Evolutionary conservation across 2,888 invertebrate species (phyloP).

Genomic region (Metopia argyrocephala): DNA sequence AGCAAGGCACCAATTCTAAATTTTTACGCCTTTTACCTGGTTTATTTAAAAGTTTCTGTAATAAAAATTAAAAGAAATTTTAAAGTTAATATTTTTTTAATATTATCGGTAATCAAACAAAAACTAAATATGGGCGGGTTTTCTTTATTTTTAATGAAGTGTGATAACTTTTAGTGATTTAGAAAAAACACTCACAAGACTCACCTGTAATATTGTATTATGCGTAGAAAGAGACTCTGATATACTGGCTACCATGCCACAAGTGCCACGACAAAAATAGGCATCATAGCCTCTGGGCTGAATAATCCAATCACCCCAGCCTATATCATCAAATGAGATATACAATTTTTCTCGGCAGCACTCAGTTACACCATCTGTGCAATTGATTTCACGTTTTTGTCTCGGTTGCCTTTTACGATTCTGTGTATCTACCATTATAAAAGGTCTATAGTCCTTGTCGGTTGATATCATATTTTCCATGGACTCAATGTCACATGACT

Average conservation of each 20-base stretch:
- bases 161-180: neutral
- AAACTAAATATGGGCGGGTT: too few species aligned
- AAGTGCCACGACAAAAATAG: constrained; percentile 91
- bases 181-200: constrained; percentile 68
- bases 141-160: too few species aligned
- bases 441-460: constrained; percentile 85
- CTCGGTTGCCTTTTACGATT: constrained; percentile 82
- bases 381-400: constrained; percentile 83
- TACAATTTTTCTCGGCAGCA: constrained; percentile 91
- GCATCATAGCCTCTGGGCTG: constrained; percentile 90
- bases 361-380: constrained; percentile 84
- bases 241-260: constrained; percentile 85
- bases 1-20: constrained; percentile 88
- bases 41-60: constrained; percentile 67
- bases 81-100: constrained; percentile 16
- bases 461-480: constrained; percentile 83
- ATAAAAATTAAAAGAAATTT: constrained; percentile 9
- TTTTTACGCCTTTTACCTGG: constrained; percentile 77
- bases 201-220: constrained; percentile 87
- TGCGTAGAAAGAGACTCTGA: constrained; percentile 84
- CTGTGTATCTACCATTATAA: constrained; percentile 88
- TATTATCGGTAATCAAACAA: too few species aligned
- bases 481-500: constrained; percentile 85
- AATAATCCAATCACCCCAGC: constrained; percentile 94
- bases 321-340: constrained; percentile 90